Conservation (phyloP, 2,888 invertebrate genomes). For the Acanthococcus lagerstroemiae region DNA sequence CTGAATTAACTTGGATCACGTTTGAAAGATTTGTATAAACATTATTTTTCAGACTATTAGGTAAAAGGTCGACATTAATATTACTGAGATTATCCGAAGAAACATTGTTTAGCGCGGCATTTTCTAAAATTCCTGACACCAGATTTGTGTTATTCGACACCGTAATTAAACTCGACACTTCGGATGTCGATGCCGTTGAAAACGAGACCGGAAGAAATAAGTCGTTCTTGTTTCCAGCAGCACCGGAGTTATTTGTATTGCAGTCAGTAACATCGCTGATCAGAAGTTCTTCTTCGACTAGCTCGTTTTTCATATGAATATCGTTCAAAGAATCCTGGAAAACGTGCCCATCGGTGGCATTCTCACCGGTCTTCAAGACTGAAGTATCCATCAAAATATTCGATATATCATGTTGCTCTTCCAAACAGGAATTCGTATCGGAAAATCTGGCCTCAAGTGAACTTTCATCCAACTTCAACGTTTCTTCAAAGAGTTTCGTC, state of each 20-base stretch:
- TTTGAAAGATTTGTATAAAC: background rate
- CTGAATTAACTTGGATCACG: conserved; percentile 3
- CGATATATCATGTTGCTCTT: background rate
- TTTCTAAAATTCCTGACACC: background rate
- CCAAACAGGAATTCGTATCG: background rate
- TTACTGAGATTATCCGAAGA: background rate
- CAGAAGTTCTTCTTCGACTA: background rate
- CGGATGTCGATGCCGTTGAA: background rate
- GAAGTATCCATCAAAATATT: background rate
- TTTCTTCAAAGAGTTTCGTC: conserved; percentile 19
- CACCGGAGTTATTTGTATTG: background rate
- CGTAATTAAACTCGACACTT: conserved; percentile 2
- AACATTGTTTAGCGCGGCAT: background rate
- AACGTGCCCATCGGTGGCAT: background rate
- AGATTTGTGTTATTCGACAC: conserved; percentile 1
- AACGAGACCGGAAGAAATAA: background rate
- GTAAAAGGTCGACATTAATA: background rate
- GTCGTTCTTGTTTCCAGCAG: background rate
- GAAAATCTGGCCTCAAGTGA: background rate
- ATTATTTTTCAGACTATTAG: background rate
- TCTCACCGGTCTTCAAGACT: background rate
- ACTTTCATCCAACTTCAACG: conserved; percentile 6
- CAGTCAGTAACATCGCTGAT: background rate
- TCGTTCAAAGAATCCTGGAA: background rate
- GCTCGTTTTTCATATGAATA: background rate